Evolutionary conservation across 1,140 invertebrate genomes (phyloP).

Genomic region (Aphaenogaster ashmeadi): DNA sequence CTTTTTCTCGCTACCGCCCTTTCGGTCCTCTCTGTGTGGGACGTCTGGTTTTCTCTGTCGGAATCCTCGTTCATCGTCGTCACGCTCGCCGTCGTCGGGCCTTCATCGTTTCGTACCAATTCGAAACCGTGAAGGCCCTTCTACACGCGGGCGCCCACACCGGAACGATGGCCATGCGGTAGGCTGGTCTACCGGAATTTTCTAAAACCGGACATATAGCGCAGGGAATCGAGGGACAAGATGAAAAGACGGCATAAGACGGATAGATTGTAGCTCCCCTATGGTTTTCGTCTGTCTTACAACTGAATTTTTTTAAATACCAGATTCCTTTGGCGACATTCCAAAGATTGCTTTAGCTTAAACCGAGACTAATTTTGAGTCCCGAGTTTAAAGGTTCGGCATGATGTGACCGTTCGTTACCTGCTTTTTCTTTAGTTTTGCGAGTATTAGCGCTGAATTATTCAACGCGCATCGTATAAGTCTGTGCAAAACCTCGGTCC

Average conservation of each 20-base stretch:
- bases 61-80: constrained; percentile 31
- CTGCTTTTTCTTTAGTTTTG: constrained; percentile 44
- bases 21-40: constrained; percentile 54
- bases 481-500: constrained; percentile 20
- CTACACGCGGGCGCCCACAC: constrained; percentile 69
- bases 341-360: background rate
- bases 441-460: constrained; percentile 44
- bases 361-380: background rate
- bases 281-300: background rate
- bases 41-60: constrained; percentile 59
- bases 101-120: constrained; percentile 58
- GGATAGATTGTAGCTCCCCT: too few relatives aligned
- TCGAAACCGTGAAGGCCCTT: constrained; percentile 24
- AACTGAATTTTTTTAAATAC: background rate
- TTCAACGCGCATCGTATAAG: constrained; percentile 38
- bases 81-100: constrained; percentile 37
- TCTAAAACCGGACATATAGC: constrained; percentile 65
- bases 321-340: background rate
- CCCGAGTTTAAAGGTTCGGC: background rate
- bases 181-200: constrained; percentile 73
- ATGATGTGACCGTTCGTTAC: background rate
- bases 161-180: constrained; percentile 75
- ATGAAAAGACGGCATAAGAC: background rate
- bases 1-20: constrained; percentile 59
- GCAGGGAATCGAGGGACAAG: background rate